phyloP scores from a whole-genome alignment of 2,888 invertebrate genomes.

The Lasiommata megera region DNA sequence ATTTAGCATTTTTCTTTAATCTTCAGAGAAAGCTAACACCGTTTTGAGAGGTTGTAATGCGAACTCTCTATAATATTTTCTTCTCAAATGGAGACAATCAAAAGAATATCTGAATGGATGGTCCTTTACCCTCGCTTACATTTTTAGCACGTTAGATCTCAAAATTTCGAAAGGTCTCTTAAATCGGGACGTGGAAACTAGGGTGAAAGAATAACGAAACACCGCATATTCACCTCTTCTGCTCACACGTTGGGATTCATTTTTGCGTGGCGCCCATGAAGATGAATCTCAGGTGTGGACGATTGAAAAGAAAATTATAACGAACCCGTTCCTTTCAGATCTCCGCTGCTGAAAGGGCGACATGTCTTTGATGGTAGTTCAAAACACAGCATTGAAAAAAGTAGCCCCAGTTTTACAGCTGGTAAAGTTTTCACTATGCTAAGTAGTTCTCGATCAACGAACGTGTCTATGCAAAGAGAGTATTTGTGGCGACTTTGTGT shows the following conservation, averaged over 20 bases:
- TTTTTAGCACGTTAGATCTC: constrained; percentile 24
- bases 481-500: too few species aligned
- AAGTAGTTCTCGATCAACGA: neutral
- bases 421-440: constrained; percentile 4
- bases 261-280: constrained; percentile 14
- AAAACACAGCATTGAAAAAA: constrained; percentile 23
- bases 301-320: constrained; percentile 38
- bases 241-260: constrained; percentile 10
- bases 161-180: constrained; percentile 16
- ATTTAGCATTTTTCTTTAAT: too few species aligned
- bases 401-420: constrained; percentile 12
- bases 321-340: constrained; percentile 38
- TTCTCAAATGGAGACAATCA: constrained; percentile 4
- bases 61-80: neutral
- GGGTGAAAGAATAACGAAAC: constrained; percentile 11
- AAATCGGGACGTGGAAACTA: constrained; percentile 26
- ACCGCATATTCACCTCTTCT: constrained; percentile 14
- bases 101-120: constrained; percentile 14
- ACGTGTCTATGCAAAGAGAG: neutral
- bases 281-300: constrained; percentile 35
- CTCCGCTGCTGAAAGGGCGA: constrained; percentile 31
- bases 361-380: constrained; percentile 31
- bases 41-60: neutral
- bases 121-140: constrained; percentile 12
- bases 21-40: too few species aligned